phyloP scores from a whole-genome alignment of 1,140 invertebrate species.

The Microplitis mediator region DNA sequence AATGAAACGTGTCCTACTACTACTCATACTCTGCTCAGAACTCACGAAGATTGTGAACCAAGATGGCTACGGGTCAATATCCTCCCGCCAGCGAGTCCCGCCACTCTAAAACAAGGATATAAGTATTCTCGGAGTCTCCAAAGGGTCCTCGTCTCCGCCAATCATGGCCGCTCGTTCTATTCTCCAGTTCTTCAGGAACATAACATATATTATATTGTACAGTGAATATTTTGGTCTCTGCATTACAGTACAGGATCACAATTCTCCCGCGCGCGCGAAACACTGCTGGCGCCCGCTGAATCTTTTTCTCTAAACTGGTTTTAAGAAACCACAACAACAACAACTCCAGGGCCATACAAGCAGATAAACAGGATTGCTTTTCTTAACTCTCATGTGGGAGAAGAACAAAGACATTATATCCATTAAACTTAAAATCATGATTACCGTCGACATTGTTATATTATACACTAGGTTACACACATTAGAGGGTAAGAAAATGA shows the following conservation, averaged over 20 bases:
- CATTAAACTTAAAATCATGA: background rate
- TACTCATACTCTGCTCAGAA: constrained; percentile 25
- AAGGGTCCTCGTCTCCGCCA: background rate
- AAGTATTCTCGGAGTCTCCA: background rate
- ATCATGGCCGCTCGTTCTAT: background rate
- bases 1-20: background rate
- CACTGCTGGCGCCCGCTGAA: constrained; percentile 30
- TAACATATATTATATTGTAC: too few relatives aligned
- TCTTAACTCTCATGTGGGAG: background rate
- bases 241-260: background rate
- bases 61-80: constrained; percentile 53
- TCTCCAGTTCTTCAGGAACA: too few relatives aligned
- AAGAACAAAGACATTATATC: constrained; percentile 9
- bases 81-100: constrained; percentile 33
- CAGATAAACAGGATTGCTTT: background rate
- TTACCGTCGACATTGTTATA: background rate
- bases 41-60: constrained; percentile 41
- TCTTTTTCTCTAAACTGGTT: constrained; percentile 20
- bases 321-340: background rate
- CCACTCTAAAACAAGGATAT: background rate
- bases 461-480: too few relatives aligned
- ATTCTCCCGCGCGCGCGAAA: constrained; percentile 27
- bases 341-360: background rate
- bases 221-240: background rate
- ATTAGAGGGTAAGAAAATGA: too few relatives aligned